Conservation (phyloP, 2,888 invertebrate genomes). For the Perizoma flavofasciatum region DNA sequence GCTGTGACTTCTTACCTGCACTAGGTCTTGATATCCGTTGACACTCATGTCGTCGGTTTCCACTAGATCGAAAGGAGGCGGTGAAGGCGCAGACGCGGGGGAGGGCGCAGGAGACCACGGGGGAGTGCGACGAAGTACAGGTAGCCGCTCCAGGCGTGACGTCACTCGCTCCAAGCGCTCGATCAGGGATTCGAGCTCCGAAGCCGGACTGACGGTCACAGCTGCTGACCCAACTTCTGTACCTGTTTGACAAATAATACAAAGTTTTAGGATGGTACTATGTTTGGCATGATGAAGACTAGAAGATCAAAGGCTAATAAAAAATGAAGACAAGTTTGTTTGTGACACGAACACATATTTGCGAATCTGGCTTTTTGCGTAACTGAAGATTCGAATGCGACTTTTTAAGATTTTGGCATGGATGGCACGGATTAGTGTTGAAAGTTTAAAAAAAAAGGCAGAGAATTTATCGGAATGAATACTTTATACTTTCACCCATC, state of each 20-base stretch:
- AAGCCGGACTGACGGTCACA: constrained; percentile 69
- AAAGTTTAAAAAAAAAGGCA: too few relatives aligned
- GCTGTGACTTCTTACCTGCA: constrained; percentile 68
- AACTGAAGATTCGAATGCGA: too few relatives aligned
- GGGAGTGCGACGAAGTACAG: constrained; percentile 59
- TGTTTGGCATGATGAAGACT: too few relatives aligned
- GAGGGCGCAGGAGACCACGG: constrained; percentile 63
- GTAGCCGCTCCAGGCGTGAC: constrained; percentile 86
- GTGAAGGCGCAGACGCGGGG: constrained; percentile 50
- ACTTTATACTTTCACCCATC: too few relatives aligned
- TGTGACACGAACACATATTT: too few relatives aligned
- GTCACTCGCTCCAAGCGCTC: constrained; percentile 90
- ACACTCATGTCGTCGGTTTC: constrained; percentile 87
- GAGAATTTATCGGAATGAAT: too few relatives aligned
- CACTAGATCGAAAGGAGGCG: constrained; percentile 48
- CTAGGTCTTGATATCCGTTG: constrained; percentile 88
- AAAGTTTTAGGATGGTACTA: constrained; percentile 1
- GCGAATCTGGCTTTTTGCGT: too few relatives aligned
- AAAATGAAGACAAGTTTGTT: too few relatives aligned
- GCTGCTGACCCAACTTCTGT: constrained; percentile 76
- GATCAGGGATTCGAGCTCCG: constrained; percentile 87
- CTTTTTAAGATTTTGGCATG: too few relatives aligned
- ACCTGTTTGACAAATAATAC: constrained; percentile 53
- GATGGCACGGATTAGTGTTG: too few relatives aligned
- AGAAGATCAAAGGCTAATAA: too few relatives aligned